phyloP scores from a whole-genome alignment of 2,888 invertebrate species.

The Lepidonotus clava region DNA sequence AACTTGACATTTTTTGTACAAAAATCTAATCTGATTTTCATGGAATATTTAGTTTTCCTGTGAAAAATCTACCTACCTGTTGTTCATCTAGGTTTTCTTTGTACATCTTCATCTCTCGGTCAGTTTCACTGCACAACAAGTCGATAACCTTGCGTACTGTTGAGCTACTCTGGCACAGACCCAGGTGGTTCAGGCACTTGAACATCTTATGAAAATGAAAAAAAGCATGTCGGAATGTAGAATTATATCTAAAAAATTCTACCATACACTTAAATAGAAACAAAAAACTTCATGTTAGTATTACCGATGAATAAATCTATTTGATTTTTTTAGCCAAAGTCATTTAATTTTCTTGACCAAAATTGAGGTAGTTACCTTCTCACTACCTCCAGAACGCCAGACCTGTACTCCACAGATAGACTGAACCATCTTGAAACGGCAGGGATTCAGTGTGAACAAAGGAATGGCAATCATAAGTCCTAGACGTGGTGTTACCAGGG shows the following conservation, averaged over 20 bases:
- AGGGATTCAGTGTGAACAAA: background rate
- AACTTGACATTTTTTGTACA: background rate
- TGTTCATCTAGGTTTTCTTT: background rate
- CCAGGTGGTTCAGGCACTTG: slow-evolving; percentile 1
- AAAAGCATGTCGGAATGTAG: background rate
- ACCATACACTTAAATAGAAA: background rate
- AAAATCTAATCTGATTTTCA: background rate
- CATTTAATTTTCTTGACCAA: background rate
- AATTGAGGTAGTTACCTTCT: background rate
- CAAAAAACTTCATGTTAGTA: background rate
- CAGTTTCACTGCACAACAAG: background rate
- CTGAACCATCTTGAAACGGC: background rate
- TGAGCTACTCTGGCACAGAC: background rate
- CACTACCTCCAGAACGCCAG: background rate
- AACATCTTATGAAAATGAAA: background rate
- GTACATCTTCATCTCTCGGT: background rate
- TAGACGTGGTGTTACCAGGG: background rate
- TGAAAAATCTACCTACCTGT: background rate
- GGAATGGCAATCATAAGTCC: background rate
- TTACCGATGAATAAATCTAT: background rate
- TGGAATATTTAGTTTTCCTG: background rate
- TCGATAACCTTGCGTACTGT: background rate
- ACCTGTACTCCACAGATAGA: background rate
- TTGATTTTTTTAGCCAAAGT: background rate
- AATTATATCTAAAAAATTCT: background rate